These are phyloP conservation scores for Addax nasomaculatus DNA, from an alignment of 2,113 vertebrate species.

Conservation along the genomic window DNA sequence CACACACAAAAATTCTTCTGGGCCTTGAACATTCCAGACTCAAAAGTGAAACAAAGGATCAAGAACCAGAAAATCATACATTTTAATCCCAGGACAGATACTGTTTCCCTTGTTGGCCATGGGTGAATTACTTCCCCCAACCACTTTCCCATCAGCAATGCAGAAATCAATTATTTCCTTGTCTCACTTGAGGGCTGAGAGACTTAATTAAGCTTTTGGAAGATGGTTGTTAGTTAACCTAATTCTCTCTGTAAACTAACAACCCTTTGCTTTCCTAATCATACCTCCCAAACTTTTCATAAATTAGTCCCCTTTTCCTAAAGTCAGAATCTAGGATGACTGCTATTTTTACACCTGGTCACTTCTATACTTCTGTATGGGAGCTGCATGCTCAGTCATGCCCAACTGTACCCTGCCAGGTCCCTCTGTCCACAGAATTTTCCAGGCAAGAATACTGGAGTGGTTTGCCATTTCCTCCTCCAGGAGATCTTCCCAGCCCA, in stretches of 20 bases:
- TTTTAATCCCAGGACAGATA: conserved; percentile 55
- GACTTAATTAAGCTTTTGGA: conserved; percentile 74
- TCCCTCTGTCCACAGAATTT: not conserved
- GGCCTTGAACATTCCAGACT: conserved; percentile 30
- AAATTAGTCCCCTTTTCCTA: conserved; percentile 35
- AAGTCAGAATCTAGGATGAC: conserved; percentile 3
- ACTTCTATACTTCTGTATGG: not conserved
- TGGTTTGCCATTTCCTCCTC: not conserved
- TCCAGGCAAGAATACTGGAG: not conserved
- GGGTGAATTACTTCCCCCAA: conserved; percentile 47
- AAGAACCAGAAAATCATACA: conserved; percentile 18
- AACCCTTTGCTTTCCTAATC: conserved; percentile 46
- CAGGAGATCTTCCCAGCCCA: not conserved
- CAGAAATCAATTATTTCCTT: conserved; percentile 68
- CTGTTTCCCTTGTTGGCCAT: conserved; percentile 32
- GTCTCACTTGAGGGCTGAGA: conserved; percentile 62
- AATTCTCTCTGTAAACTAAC: conserved; percentile 67
- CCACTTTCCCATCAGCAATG: conserved; percentile 49
- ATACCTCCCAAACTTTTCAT: conserved; percentile 43
- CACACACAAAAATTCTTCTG: conserved; percentile 12
- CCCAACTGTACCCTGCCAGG: not conserved
- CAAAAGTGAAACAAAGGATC: conserved; percentile 54
- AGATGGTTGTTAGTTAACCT: conserved; percentile 67
- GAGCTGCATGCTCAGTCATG: not conserved
- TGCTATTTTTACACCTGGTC: not conserved